A percentile compares a stretch with the other conserved stretches of the same genome.
phyloP scores from a whole-genome alignment of 2,888 invertebrate species.

The Idaea aversata region DNA sequence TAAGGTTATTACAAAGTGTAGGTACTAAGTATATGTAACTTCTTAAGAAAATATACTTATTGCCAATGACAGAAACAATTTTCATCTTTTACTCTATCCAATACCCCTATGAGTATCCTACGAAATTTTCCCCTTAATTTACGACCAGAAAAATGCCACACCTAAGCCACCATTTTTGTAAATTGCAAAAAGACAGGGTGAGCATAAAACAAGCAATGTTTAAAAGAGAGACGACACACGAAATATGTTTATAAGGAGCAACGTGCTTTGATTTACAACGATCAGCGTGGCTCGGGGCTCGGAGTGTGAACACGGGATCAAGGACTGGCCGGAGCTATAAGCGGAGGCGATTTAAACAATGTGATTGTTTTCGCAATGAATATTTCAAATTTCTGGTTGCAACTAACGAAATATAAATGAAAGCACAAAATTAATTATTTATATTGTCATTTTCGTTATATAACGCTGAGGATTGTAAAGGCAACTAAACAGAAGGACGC shows the following conservation, averaged over 20 bases:
- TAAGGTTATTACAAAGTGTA: background rate
- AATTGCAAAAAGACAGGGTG: conserved; percentile 32
- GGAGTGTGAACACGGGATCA: conserved; percentile 41
- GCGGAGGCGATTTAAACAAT: conserved; percentile 21
- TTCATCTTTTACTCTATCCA: background rate
- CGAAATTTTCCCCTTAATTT: background rate
- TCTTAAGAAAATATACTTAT: background rate
- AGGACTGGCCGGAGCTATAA: conserved; percentile 16
- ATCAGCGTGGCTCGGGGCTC: conserved; percentile 37
- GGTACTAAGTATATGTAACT: background rate
- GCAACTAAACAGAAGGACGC: too few relatives aligned
- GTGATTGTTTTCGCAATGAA: background rate
- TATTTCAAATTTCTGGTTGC: conserved; percentile 5
- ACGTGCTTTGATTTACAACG: conserved; percentile 74
- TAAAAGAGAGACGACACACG: conserved; percentile 62
- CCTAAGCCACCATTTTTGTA: conserved; percentile 3
- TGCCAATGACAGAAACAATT: background rate
- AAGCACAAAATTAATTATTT: too few relatives aligned
- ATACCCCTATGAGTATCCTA: background rate
- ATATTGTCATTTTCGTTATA: too few relatives aligned
- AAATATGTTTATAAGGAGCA: conserved; percentile 76
- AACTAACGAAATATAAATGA: too few relatives aligned
- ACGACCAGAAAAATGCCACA: background rate
- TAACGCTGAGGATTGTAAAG: too few relatives aligned
- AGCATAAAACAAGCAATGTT: conserved; percentile 54